Evolutionary conservation across 2,113 vertebrate genomes (phyloP).

Genomic region (Corvus moneduloides): DNA sequence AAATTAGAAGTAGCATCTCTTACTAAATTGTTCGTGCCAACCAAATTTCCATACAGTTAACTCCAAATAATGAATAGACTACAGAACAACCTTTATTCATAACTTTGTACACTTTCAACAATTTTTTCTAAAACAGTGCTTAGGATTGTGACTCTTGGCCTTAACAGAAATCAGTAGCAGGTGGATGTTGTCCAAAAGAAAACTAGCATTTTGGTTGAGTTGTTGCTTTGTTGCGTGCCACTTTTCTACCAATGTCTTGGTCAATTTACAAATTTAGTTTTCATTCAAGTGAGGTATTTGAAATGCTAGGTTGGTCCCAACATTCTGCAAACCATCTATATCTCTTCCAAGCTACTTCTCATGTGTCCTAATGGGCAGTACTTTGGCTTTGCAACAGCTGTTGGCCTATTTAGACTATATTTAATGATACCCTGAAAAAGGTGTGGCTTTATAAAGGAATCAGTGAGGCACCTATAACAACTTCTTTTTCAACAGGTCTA

Average conservation of each 20-base stretch:
- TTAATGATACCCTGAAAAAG: not conserved
- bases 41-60: not conserved
- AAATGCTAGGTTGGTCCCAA: not conserved
- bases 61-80: not conserved
- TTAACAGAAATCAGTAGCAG: not conserved
- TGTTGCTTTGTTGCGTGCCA: not conserved
- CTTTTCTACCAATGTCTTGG: not conserved
- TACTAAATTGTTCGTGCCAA: not conserved
- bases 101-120: not conserved
- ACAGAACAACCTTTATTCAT: not conserved
- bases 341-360: constrained; percentile 29
- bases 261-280: constrained; percentile 32
- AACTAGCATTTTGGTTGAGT: not conserved
- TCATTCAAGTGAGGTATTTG: not conserved
- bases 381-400: not conserved
- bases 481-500: not conserved
- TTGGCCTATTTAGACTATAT: not conserved
- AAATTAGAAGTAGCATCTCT: not conserved
- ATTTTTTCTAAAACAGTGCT: not conserved
- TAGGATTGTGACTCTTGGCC: not conserved
- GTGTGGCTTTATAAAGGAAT: not conserved
- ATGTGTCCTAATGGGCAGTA: not conserved
- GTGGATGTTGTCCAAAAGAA: not conserved
- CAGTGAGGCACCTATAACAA: not conserved
- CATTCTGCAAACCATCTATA: not conserved